Conservation (phyloP, 2,113 vertebrate genomes). For the Zosterops borbonicus region DNA sequence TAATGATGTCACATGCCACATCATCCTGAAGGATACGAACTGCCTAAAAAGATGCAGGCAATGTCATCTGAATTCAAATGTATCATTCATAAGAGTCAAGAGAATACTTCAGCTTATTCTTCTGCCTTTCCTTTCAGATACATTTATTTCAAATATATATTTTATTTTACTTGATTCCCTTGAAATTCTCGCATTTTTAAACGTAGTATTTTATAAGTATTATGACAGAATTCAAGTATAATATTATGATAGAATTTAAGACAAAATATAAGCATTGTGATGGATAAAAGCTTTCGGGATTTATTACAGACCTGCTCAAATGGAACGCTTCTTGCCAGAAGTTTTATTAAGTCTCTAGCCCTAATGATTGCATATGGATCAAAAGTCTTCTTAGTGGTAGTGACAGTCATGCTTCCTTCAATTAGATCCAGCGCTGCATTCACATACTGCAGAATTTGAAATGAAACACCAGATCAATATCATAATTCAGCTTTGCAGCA, state of each 20-base stretch:
- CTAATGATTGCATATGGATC: slow-evolving; percentile 91
- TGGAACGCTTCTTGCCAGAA: slow-evolving; percentile 91
- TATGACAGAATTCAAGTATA: background rate
- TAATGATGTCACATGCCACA: slow-evolving; percentile 94
- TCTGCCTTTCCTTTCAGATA: background rate
- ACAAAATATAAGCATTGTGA: background rate
- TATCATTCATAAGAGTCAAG: background rate
- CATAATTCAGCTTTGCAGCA: background rate
- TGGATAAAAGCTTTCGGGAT: background rate
- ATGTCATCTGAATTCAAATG: background rate
- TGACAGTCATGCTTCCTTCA: slow-evolving; percentile 94
- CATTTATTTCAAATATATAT: background rate
- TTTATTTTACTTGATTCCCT: background rate
- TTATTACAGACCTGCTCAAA: slow-evolving; percentile 88
- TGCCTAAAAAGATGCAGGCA: slow-evolving; percentile 74
- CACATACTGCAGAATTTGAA: slow-evolving; percentile 77
- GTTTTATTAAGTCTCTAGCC: slow-evolving; percentile 93
- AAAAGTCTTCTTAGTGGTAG: slow-evolving; percentile 92
- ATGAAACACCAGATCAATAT: background rate
- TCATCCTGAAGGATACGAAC: slow-evolving; percentile 93
- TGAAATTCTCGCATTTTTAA: background rate
- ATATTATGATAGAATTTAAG: background rate
- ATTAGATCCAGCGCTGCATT: slow-evolving; percentile 89
- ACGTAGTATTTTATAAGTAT: fast-evolving
- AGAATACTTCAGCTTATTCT: background rate